Base-by-base conservation (phyloP, 2,797 vertebrate species). In the Bradypodion pumilum region DNA sequence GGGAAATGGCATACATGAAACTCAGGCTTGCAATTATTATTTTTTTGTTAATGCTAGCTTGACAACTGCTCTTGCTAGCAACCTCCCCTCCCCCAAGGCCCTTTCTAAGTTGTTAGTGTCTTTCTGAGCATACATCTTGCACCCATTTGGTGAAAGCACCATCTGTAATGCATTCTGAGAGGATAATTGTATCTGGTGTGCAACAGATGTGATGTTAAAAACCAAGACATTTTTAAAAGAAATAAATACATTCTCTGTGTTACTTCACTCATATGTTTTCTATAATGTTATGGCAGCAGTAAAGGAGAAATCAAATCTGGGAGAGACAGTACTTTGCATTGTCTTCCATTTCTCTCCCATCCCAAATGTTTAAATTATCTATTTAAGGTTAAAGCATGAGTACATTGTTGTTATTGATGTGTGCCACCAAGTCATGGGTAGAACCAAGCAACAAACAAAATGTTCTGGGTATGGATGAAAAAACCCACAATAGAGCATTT, bases 151-250 rank as follows among this genome's bases (percentile, higher is more conserved):
- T 91, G 84, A 90, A 85, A 87, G 56, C 87, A 84, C 91, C 95
- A 95, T 95, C 94, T 96, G 95, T 90, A 94, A 95, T 86, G 77
- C 91, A 95, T 96, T 95, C 94, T 87, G 86, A 91, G 93, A 90
- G 82, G 90, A 85, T 95, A 95, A 95, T 94, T 95, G 92, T 93
- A 91, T 94, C 94, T 94, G 91, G 84, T 92, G 88, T 90, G 94
- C 89, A 94, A 85, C 92, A 94, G 92, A 94, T 94, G 93, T 84
- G 93, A 93, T 94, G 84, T 85, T 90, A 92, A 93, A 84, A 80
- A 21, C 49, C 62, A 68, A 59, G 19, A 10, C 72, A 40, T 42
- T 78, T 40, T 37, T 35, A 62, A 74, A 91, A 91, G 85, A 90
- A 80, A 86, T 80, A 89, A 84, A 87, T 89, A 89, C 91, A 88